phyloP scores from a whole-genome alignment of 2,113 vertebrate species.

The Pangasianodon hypophthalmus region DNA sequence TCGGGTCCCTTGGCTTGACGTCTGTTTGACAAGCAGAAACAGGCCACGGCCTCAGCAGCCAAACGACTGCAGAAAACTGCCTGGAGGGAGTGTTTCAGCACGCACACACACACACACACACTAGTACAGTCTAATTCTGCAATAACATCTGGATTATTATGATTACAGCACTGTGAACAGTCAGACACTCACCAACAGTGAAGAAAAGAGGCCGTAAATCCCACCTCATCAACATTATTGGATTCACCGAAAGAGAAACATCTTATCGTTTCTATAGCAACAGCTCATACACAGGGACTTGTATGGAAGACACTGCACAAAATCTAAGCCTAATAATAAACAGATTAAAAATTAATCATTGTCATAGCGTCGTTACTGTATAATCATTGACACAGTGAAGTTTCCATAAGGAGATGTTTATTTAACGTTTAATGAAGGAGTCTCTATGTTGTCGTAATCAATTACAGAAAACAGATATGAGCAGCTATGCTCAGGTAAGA shows the following conservation, averaged over 20 bases:
- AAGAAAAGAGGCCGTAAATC: neutral
- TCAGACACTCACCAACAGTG: neutral
- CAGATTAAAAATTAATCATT: too few relatives aligned
- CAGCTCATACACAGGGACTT: too few relatives aligned
- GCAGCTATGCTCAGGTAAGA: neutral
- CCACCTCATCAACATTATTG: neutral
- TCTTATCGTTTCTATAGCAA: neutral
- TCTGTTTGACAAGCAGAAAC: slow-evolving; percentile 57
- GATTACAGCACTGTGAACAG: neutral
- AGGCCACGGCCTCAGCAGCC: slow-evolving; percentile 45
- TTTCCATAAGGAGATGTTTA: neutral
- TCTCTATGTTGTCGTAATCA: neutral
- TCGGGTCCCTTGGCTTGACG: slow-evolving; percentile 57
- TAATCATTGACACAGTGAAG: neutral
- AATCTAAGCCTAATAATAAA: too few relatives aligned
- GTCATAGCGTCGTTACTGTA: too few relatives aligned
- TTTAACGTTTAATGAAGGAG: neutral
- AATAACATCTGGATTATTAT: neutral
- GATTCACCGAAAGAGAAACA: neutral
- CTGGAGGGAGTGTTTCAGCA: slow-evolving; percentile 64
- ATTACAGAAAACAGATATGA: neutral
- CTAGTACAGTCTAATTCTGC: neutral
- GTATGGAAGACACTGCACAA: too few relatives aligned
- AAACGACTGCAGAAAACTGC: slow-evolving; percentile 40
- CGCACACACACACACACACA: slow-evolving; percentile 25